These are phyloP conservation scores for Hyles lineata DNA, from an alignment of 2,888 invertebrate genomes.

Conservation along the genomic window DNA sequence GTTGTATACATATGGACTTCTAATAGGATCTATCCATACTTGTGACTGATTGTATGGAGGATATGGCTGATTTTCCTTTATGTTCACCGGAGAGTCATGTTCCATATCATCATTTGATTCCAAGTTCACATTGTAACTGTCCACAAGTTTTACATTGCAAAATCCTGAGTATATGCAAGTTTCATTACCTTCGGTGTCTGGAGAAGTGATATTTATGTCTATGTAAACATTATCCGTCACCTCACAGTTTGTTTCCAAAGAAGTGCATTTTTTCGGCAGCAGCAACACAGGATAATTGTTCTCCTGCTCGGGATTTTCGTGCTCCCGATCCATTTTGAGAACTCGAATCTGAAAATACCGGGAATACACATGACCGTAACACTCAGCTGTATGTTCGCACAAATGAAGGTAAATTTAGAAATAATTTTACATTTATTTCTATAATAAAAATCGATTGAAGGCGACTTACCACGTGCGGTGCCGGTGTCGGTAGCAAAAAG, in stretches of 20 bases:
- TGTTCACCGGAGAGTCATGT: background rate
- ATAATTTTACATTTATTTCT: conserved; percentile 45
- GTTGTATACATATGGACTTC: conserved; percentile 73
- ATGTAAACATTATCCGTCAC: conserved; percentile 67
- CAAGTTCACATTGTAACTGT: conserved; percentile 53
- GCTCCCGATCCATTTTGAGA: conserved; percentile 60
- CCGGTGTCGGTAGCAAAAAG: conserved; percentile 51
- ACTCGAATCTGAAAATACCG: conserved; percentile 40
- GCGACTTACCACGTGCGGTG: conserved; percentile 68
- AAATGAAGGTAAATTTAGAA: conserved; percentile 62
- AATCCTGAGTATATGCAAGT: conserved; percentile 66
- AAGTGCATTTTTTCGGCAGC: conserved; percentile 69
- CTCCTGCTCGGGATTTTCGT: conserved; percentile 46
- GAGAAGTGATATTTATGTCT: conserved; percentile 64
- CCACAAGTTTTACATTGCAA: conserved; percentile 69
- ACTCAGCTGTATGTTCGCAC: conserved; percentile 37
- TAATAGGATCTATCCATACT: conserved; percentile 74
- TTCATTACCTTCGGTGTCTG: conserved; percentile 66
- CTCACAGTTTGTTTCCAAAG: conserved; percentile 63
- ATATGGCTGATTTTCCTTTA: conserved; percentile 33
- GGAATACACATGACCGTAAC: conserved; percentile 42
- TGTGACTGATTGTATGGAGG: conserved; percentile 60
- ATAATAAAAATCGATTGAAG: conserved; percentile 46
- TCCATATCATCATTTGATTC: conserved; percentile 31
- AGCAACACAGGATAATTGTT: conserved; percentile 64